phyloP scores from a whole-genome alignment of 2,113 vertebrate genomes.

The Bothrops jararaca region DNA sequence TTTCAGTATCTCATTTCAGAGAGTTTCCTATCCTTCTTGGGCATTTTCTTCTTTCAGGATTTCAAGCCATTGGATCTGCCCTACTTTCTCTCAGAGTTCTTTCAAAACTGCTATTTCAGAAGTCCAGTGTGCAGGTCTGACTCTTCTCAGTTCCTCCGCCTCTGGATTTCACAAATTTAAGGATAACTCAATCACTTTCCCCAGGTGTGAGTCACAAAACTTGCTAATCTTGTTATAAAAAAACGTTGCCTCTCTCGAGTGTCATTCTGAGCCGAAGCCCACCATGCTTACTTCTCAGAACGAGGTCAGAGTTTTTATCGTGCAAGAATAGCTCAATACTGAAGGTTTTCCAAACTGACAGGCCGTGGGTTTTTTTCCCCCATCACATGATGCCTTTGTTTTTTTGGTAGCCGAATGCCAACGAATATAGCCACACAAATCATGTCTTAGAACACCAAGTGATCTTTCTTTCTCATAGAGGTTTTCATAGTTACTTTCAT shows the following conservation, averaged over 20 bases:
- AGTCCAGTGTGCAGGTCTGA: not conserved
- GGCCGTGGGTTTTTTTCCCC: not conserved
- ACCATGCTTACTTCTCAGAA: not conserved
- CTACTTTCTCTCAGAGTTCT: not conserved
- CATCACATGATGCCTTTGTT: not conserved
- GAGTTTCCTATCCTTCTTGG: not conserved
- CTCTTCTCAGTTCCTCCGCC: not conserved
- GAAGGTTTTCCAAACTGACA: not conserved
- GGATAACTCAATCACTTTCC: not conserved
- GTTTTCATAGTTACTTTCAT: not conserved
- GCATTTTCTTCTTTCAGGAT: not conserved
- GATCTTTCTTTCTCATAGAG: not conserved
- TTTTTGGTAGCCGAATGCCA: not conserved
- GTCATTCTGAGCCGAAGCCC: not conserved
- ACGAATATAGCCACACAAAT: not conserved
- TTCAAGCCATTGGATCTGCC: not conserved
- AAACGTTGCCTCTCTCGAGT: not conserved
- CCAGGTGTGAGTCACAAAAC: not conserved
- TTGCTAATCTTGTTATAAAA: not conserved
- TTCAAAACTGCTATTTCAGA: not conserved
- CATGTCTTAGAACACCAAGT: not conserved
- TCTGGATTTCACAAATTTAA: not conserved
- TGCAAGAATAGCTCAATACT: not conserved
- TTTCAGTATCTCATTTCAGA: not conserved
- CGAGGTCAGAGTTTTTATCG: not conserved